A percentile compares a stretch with the other conserved stretches of the same genome.
Conservation (phyloP, 2,888 invertebrate species). For the Zygothrica quintamaculata region DNA sequence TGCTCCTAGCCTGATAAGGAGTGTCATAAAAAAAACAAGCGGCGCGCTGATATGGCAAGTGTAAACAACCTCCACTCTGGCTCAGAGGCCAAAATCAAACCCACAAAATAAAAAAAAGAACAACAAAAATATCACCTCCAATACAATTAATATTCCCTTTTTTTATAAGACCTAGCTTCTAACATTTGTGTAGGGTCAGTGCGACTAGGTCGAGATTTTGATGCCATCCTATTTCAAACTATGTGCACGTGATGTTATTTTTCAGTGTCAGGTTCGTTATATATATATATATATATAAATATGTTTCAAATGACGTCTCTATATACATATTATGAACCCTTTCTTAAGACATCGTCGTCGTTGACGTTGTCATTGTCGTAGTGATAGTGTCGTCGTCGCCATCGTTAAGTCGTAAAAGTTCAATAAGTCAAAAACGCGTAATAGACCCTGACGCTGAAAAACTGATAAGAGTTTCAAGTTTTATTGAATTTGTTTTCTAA, state of each 20-base stretch:
- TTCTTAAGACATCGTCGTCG: constrained; percentile 48
- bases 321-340: constrained; percentile 52
- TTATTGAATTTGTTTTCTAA: constrained; percentile 71
- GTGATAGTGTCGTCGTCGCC: constrained; percentile 11
- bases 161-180: neutral
- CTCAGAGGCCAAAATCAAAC: constrained; percentile 36
- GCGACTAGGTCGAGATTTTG: constrained; percentile 4
- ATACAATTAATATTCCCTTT: too few species aligned
- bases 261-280: constrained; percentile 68
- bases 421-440: constrained; percentile 58
- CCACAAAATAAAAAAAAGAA: constrained; percentile 1
- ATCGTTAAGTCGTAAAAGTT: constrained; percentile 47
- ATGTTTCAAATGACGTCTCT: constrained; percentile 43
- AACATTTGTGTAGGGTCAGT: constrained; percentile 52
- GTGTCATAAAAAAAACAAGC: constrained; percentile 33
- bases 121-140: constrained; percentile 1
- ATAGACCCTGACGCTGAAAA: constrained; percentile 16
- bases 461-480: constrained; percentile 53
- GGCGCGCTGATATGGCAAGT: constrained; percentile 51
- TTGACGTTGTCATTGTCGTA: too few species aligned
- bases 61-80: constrained; percentile 63
- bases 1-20: constrained; percentile 69
- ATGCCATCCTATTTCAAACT: neutral
- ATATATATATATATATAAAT: too few species aligned
- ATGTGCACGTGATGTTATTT: constrained; percentile 60